A percentile compares a stretch with the other conserved stretches of the same genome.
phyloP scores from a whole-genome alignment of 2,888 invertebrate species.

The Aphidius colemani region DNA sequence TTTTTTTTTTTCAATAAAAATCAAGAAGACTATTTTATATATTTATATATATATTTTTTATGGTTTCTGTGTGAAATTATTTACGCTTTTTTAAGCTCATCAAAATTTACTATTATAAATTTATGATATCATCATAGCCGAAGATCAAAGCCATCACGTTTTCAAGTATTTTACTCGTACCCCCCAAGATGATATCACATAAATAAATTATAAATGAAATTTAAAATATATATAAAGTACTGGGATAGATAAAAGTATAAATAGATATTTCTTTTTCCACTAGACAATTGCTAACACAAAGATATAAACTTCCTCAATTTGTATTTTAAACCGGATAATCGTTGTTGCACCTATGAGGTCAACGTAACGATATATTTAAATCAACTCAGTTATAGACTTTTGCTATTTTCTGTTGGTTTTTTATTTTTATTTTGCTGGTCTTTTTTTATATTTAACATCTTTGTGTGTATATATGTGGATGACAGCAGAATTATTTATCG shows the following conservation, averaged over 20 bases:
- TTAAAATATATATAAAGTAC: conserved; percentile 19
- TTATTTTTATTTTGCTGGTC: neutral
- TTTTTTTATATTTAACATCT: conserved; percentile 17
- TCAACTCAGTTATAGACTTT: conserved; percentile 6
- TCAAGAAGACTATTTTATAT: neutral
- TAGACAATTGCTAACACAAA: no score
- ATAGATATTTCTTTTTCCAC: no score
- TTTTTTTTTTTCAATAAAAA: neutral
- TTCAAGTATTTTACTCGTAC: no score
- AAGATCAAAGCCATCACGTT: no score
- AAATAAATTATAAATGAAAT: conserved; percentile 16
- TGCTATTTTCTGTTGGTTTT: conserved; percentile 13
- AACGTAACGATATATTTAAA: conserved; percentile 28
- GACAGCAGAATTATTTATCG: conserved; percentile 37
- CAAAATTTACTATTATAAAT: conserved; percentile 12
- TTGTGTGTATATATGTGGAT: conserved; percentile 11
- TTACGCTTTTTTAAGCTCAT: conserved; percentile 14
- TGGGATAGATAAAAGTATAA: neutral
- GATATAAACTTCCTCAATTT: no score
- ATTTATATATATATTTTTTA: conserved; percentile 10
- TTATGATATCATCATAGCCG: no score
- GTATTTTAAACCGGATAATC: conserved; percentile 22
- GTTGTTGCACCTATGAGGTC: conserved; percentile 28
- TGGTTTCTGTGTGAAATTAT: conserved; percentile 1
- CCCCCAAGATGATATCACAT: no score